Evolutionary conservation across 2,113 vertebrate genomes (phyloP).

Genomic region (Corythoichthys intestinalis): DNA sequence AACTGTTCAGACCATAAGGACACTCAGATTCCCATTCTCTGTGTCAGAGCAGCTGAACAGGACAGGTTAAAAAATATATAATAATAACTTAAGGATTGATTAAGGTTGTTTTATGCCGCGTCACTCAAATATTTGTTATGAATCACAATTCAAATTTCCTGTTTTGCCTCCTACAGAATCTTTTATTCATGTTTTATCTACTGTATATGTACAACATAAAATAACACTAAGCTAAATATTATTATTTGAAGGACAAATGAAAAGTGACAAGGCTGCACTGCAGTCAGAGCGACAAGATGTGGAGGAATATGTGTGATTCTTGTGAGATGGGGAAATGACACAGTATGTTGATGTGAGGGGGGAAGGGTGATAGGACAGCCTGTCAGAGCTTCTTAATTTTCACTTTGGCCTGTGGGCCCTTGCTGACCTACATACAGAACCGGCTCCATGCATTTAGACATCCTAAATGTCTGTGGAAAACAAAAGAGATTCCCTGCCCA

Average conservation of each 20-base stretch:
- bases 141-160: no score
- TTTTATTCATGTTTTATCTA: no score
- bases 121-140: no score
- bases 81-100: no score
- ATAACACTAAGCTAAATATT: neutral
- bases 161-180: no score
- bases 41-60: no score
- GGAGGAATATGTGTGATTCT: neutral
- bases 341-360: neutral
- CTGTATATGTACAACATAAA: no score
- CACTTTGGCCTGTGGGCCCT: constrained; percentile 46
- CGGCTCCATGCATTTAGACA: constrained; percentile 12
- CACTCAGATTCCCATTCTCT: no score
- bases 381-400: constrained; percentile 58
- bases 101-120: no score
- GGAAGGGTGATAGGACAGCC: constrained; percentile 16
- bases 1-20: no score
- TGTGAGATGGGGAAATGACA: neutral
- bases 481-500: no score
- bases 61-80: no score
- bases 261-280: neutral
- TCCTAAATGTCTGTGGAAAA: neutral
- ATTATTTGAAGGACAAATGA: neutral
- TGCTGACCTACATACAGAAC: constrained; percentile 55
- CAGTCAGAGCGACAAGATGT: neutral